phyloP scores from a whole-genome alignment of 1,140 invertebrate species.

The Plodia interpunctella region DNA sequence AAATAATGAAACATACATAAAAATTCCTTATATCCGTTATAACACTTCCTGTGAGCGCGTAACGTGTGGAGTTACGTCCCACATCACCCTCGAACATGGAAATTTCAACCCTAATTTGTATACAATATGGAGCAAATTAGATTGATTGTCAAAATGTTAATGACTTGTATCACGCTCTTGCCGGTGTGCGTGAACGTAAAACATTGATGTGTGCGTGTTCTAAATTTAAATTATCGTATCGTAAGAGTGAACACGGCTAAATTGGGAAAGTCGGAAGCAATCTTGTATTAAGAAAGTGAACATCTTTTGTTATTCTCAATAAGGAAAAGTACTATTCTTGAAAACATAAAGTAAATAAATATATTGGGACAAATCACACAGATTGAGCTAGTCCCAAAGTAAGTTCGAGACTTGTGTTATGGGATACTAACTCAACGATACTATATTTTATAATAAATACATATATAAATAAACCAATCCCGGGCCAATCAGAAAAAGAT shows the following conservation, averaged over 20 bases:
- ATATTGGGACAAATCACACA: too few relatives aligned
- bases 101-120: neutral
- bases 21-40: constrained; percentile 30
- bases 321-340: too few relatives aligned
- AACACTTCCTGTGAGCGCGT: constrained; percentile 23
- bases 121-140: neutral
- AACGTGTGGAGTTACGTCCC: constrained; percentile 18
- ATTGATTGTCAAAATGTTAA: neutral
- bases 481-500: too few relatives aligned
- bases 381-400: too few relatives aligned
- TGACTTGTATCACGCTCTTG: constrained; percentile 6
- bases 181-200: constrained; percentile 5
- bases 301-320: too few relatives aligned
- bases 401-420: too few relatives aligned
- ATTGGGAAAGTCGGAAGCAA: constrained; percentile 1
- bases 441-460: too few relatives aligned
- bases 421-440: too few relatives aligned
- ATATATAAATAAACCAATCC: too few relatives aligned
- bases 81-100: neutral
- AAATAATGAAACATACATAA: constrained; percentile 32
- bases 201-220: constrained; percentile 32
- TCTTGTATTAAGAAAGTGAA: neutral
- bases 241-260: constrained; percentile 14
- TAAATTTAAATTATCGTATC: constrained; percentile 38
- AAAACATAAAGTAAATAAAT: too few relatives aligned